These are phyloP conservation scores for Castor canadensis DNA, from an alignment of 2,113 vertebrate genomes.

Conservation along the genomic window DNA sequence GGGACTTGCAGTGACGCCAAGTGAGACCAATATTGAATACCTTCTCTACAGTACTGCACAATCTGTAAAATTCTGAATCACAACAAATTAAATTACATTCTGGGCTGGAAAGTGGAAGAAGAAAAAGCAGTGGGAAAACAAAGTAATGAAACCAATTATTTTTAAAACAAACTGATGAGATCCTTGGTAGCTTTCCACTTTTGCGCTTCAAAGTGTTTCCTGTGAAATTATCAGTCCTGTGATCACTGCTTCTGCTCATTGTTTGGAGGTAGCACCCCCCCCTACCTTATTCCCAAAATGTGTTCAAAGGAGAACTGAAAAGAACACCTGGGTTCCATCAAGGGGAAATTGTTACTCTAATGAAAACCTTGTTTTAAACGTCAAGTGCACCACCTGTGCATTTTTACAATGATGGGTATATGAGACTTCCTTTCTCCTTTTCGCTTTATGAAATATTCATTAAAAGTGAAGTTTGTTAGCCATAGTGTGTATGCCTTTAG, in stretches of 20 bases:
- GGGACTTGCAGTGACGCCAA: neutral
- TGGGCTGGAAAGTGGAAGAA: neutral
- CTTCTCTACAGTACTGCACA: neutral
- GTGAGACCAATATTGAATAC: neutral
- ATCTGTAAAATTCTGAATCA: conserved; percentile 41
- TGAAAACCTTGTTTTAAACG: conserved; percentile 56
- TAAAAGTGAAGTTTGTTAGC: conserved; percentile 30
- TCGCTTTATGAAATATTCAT: conserved; percentile 57
- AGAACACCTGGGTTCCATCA: conserved; percentile 70
- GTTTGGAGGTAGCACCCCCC: neutral
- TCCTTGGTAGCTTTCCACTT: neutral
- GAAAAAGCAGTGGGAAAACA: conserved; percentile 36
- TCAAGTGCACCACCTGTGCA: conserved; percentile 54
- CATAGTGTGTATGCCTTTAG: neutral
- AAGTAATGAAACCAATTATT: conserved; percentile 60
- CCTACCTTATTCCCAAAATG: neutral
- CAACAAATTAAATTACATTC: conserved; percentile 47
- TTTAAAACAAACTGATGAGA: conserved; percentile 37
- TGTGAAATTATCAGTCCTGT: neutral
- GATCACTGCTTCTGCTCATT: neutral
- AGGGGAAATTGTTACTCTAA: conserved; percentile 42
- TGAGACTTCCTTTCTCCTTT: conserved; percentile 12
- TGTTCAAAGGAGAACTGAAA: conserved; percentile 39
- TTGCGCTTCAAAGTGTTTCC: neutral
- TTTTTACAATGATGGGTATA: conserved; percentile 33